These are phyloP conservation scores for Oncorhynchus tshawytscha DNA, from an alignment of 2,113 vertebrate genomes.

Conservation along the genomic window DNA sequence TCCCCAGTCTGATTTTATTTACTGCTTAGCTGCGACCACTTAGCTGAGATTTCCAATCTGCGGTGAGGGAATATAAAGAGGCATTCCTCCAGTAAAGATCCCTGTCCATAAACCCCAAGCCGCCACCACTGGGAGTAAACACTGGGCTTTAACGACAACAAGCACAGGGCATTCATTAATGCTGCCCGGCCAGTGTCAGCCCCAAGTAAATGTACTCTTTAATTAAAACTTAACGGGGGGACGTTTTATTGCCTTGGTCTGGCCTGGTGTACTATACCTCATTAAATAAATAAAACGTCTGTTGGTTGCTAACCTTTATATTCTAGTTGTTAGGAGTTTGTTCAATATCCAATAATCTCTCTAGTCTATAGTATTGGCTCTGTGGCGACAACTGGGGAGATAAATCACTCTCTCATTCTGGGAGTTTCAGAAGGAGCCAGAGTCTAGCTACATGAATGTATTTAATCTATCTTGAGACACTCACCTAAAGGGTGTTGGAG, in stretches of 20 bases:
- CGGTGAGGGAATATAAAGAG: constrained; percentile 40
- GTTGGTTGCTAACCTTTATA: constrained; percentile 21
- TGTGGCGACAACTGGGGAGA: neutral
- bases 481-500: neutral
- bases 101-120: constrained; percentile 41
- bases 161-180: constrained; percentile 50
- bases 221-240: constrained; percentile 44
- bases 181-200: constrained; percentile 30
- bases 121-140: constrained; percentile 43
- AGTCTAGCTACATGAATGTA: too few relatives aligned
- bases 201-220: constrained; percentile 42
- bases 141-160: constrained; percentile 32
- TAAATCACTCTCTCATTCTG: neutral
- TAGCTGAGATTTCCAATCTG: constrained; percentile 23
- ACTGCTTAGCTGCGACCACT: constrained; percentile 10
- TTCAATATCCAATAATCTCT: constrained; percentile 21
- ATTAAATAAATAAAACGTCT: constrained; percentile 18
- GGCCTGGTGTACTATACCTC: constrained; percentile 6
- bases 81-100: constrained; percentile 36
- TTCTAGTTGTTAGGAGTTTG: constrained; percentile 6
- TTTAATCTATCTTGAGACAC: neutral
- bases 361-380: neutral
- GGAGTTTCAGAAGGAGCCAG: too few relatives aligned
- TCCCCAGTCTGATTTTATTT: constrained; percentile 21
- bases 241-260: constrained; percentile 44